Percentiles rank a stretch among this genome's conserved stretches.
Conservation (phyloP, 1,140 invertebrate species). For the Bombyx mori region DNA sequence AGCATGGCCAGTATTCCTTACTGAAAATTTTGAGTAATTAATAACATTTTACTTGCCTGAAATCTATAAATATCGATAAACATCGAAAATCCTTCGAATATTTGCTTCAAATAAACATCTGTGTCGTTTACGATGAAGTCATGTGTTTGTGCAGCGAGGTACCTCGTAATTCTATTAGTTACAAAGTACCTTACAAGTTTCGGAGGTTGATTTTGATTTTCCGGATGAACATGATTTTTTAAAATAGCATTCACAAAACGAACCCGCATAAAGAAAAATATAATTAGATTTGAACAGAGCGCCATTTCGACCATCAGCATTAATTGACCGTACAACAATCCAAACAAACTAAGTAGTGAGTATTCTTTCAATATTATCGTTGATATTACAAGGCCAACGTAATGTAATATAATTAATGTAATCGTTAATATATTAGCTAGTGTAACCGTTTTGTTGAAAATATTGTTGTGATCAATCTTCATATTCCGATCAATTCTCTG, state of each 20-base stretch:
- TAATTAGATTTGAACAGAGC: conserved; percentile 27
- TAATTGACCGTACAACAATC: conserved; percentile 15
- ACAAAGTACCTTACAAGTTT: conserved; percentile 6
- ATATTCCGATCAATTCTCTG: conserved; percentile 40
- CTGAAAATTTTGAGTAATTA: not conserved
- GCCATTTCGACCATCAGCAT: conserved; percentile 28
- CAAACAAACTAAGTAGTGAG: conserved; percentile 9
- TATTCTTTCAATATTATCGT: not conserved
- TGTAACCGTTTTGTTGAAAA: conserved; percentile 15
- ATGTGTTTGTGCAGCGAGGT: conserved; percentile 21
- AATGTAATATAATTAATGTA: not conserved
- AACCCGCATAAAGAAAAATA: conserved; percentile 32
- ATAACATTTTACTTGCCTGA: conserved; percentile 19
- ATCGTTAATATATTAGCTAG: conserved; percentile 20
- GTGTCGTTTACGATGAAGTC: conserved; percentile 25
- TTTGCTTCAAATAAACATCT: conserved; percentile 29
- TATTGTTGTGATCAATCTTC: conserved; percentile 23
- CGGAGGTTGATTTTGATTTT: not conserved
- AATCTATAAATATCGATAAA: conserved; percentile 21
- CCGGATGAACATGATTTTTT: conserved; percentile 19
- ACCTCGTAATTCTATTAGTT: conserved; percentile 19
- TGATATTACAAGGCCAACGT: conserved; percentile 1
- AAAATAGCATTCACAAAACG: conserved; percentile 38
- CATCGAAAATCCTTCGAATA: conserved; percentile 17
- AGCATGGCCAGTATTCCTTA: no score